These are phyloP conservation scores for Mechanitis messenoides DNA, from an alignment of 2,888 invertebrate species.

Conservation along the genomic window DNA sequence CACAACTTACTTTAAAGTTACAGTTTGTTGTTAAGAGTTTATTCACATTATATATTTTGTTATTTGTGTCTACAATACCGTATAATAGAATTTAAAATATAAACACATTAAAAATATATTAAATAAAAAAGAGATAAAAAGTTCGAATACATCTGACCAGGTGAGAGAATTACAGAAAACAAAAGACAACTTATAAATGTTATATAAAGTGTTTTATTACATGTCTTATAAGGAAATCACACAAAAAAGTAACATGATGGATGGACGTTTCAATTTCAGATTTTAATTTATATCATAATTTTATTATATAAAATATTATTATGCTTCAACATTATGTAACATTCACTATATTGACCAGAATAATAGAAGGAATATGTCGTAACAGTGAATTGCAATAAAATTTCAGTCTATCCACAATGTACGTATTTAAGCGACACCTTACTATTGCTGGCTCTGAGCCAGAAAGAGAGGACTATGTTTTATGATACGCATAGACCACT, in stretches of 20 bases:
- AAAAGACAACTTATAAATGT: no score
- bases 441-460: conserved; percentile 20
- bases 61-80: background rate
- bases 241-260: no score
- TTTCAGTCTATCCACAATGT: conserved; percentile 13
- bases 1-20: background rate
- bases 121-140: no score
- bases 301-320: background rate
- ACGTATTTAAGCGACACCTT: conserved; percentile 12
- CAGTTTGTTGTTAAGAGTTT: background rate
- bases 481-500: conserved; percentile 20
- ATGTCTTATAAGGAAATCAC: no score
- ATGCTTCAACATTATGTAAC: background rate
- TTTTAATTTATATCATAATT: background rate
- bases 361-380: conserved; percentile 13
- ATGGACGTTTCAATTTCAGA: background rate
- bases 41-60: background rate
- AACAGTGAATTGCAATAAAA: conserved; percentile 20
- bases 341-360: conserved; percentile 8
- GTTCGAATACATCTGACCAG: no score
- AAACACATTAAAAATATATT: no score
- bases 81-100: no score
- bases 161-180: no score
- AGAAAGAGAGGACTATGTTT: conserved; percentile 16
- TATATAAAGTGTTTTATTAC: no score